These are phyloP conservation scores for Coilia nasus DNA, from an alignment of 2,797 vertebrate genomes.

Conservation along the genomic window DNA sequence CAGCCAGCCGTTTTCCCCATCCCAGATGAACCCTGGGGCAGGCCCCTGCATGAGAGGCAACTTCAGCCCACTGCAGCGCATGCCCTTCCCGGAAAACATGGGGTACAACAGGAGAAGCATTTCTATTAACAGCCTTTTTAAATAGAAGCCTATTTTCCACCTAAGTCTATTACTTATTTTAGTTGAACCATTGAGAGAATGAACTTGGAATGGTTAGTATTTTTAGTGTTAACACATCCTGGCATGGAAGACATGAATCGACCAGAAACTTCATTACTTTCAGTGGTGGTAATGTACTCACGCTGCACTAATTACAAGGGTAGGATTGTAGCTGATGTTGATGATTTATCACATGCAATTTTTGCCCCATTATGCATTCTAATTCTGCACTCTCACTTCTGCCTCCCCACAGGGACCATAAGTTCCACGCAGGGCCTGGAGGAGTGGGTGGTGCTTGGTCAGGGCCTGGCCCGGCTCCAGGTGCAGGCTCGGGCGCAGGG, in stretches of 20 bases:
- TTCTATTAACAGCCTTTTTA: not conserved
- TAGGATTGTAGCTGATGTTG: not conserved
- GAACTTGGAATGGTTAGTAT: not conserved
- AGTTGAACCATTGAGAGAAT: not conserved
- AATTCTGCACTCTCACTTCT: not conserved
- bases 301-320: not conserved
- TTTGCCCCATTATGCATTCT: not conserved
- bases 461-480: conserved; percentile 66
- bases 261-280: no score
- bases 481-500: conserved; percentile 63
- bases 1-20: conserved; percentile 81
- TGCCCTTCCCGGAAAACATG: conserved; percentile 85
- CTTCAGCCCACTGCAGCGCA: conserved; percentile 85
- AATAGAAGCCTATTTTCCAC: not conserved
- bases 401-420: conserved; percentile 83
- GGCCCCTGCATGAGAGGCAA: conserved; percentile 80
- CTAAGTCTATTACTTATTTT: no score
- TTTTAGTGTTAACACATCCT: not conserved
- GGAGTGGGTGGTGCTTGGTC: conserved; percentile 85
- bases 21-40: conserved; percentile 78
- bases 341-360: not conserved
- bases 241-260: no score
- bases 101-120: conserved; percentile 73
- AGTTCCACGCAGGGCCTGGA: conserved; percentile 84
- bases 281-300: not conserved